phyloP scores from a whole-genome alignment of 2,113 vertebrate genomes.

The Planiliza haematocheilus region DNA sequence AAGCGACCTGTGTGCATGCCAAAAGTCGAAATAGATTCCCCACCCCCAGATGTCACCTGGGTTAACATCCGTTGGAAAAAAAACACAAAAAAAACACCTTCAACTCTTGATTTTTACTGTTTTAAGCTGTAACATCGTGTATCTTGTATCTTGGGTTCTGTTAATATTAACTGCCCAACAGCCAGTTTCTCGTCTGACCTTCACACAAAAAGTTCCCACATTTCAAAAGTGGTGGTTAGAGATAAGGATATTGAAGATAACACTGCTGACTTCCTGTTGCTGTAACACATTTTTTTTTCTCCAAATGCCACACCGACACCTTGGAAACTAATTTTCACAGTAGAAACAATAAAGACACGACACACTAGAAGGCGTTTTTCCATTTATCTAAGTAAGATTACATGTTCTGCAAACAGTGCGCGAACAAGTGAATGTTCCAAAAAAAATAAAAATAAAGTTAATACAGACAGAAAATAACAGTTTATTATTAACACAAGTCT shows the following conservation, averaged over 20 bases:
- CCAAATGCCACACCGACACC: background rate
- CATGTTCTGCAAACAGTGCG: conserved; percentile 39
- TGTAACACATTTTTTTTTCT: background rate
- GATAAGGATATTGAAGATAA: background rate
- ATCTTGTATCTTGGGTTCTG: background rate
- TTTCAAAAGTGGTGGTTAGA: background rate
- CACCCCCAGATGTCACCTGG: too few relatives aligned
- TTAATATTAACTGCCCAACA: background rate
- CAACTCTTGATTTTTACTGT: too few relatives aligned
- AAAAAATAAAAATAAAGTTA: conserved; percentile 24
- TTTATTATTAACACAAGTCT: conserved; percentile 48
- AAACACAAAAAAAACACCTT: too few relatives aligned
- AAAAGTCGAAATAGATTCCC: too few relatives aligned
- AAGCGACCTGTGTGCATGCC: too few relatives aligned
- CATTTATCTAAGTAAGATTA: conserved; percentile 46
- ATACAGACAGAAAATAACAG: conserved; percentile 47
- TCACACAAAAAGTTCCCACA: background rate
- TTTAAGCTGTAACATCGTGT: too few relatives aligned
- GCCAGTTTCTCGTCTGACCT: background rate
- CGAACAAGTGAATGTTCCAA: conserved; percentile 23
- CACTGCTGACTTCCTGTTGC: background rate
- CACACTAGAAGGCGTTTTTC: conserved; percentile 4
- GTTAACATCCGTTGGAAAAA: too few relatives aligned
- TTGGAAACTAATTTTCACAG: background rate
- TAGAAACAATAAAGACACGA: conserved; percentile 10